A percentile compares a stretch with the other conserved stretches of the same genome.
phyloP scores from a whole-genome alignment of 2,113 vertebrate species.

The Muntiacus reevesi region DNA sequence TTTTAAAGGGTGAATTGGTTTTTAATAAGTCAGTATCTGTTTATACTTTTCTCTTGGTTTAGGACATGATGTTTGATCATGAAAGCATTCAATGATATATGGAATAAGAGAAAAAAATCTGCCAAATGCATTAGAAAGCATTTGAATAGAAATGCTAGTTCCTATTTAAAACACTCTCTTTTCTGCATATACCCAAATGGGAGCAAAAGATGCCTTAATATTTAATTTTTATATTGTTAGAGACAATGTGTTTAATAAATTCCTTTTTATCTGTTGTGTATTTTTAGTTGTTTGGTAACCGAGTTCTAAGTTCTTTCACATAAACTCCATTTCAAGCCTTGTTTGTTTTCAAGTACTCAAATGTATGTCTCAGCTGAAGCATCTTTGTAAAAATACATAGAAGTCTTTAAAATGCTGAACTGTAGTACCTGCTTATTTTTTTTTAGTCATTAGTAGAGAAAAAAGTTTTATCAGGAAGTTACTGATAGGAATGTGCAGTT shows the following conservation, averaged over 20 bases:
- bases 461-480: background rate
- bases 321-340: background rate
- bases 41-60: slow-evolving; percentile 28
- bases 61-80: slow-evolving; percentile 13
- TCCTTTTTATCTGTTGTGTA: slow-evolving; percentile 68
- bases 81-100: background rate
- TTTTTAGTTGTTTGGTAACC: slow-evolving; percentile 13
- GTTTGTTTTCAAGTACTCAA: background rate
- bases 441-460: background rate
- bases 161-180: slow-evolving; percentile 57
- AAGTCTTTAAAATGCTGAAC: slow-evolving; percentile 19
- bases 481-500: background rate
- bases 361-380: background rate
- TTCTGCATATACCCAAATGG: slow-evolving; percentile 44
- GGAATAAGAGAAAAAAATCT: background rate
- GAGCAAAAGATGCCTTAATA: slow-evolving; percentile 81
- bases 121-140: background rate
- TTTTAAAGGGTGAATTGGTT: slow-evolving; percentile 18
- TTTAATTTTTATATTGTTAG: slow-evolving; percentile 69
- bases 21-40: background rate
- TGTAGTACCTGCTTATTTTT: background rate
- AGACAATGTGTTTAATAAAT: slow-evolving; percentile 77
- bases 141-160: slow-evolving; percentile 38
- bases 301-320: background rate
- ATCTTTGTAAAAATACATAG: background rate